These are phyloP conservation scores for Drosophila mauritiana DNA, from an alignment of 1,140 invertebrate species.

Conservation along the genomic window DNA sequence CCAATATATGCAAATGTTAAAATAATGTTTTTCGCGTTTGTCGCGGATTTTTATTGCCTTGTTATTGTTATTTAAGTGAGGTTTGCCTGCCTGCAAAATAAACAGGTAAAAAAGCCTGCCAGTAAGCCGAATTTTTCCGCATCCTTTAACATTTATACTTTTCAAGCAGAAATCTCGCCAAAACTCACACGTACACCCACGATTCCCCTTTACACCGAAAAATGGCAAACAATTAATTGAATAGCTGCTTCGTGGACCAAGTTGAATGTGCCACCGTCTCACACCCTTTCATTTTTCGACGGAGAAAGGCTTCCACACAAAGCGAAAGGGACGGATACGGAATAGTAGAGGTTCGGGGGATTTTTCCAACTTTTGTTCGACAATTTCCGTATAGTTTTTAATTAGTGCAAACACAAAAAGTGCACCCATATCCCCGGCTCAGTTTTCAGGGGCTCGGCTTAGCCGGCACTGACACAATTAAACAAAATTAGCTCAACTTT, in stretches of 20 bases:
- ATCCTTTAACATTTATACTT: neutral
- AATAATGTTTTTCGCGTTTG: constrained; percentile 64
- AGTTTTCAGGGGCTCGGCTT: constrained; percentile 40
- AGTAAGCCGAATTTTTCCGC: neutral
- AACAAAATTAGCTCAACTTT: constrained; percentile 83
- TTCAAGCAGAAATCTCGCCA: constrained; percentile 31
- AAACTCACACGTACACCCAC: constrained; percentile 51
- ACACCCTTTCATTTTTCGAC: constrained; percentile 61
- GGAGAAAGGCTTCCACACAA: constrained; percentile 50
- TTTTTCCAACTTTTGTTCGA: constrained; percentile 42
- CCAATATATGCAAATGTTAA: constrained; percentile 62
- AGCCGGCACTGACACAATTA: constrained; percentile 74
- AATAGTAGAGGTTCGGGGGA: constrained; percentile 7
- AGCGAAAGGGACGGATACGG: constrained; percentile 12
- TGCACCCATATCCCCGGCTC: constrained; percentile 43
- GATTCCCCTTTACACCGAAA: constrained; percentile 23
- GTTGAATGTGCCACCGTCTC: constrained; percentile 43
- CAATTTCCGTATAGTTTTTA: constrained; percentile 56
- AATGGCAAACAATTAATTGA: constrained; percentile 74
- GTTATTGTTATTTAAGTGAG: constrained; percentile 68
- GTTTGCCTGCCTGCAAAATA: neutral
- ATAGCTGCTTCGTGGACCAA: constrained; percentile 17
- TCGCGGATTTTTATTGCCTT: constrained; percentile 67
- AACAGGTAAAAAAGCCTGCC: constrained; percentile 17
- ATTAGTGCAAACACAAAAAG: constrained; percentile 78